These are phyloP conservation scores for Parthenolecanium corni DNA, from an alignment of 2,888 invertebrate species.

Conservation along the genomic window DNA sequence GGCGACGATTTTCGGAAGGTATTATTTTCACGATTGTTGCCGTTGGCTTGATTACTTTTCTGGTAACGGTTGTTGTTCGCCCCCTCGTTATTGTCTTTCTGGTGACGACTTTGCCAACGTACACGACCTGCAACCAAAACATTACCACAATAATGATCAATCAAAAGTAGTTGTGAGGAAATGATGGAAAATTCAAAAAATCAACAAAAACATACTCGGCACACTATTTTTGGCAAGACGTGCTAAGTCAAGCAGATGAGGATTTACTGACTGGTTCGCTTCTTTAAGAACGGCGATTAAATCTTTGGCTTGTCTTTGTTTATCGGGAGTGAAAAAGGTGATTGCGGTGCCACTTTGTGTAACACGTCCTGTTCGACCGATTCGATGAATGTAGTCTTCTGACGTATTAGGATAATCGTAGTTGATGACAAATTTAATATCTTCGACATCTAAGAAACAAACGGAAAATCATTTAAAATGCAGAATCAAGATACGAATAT, in stretches of 20 bases:
- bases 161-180: not conserved
- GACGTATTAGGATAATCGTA: slow-evolving; percentile 95
- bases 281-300: slow-evolving; percentile 82
- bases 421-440: slow-evolving; percentile 81
- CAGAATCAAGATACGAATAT: no score
- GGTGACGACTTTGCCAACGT: slow-evolving; percentile 26
- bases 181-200: not conserved
- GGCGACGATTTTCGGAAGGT: not conserved
- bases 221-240: slow-evolving; percentile 27
- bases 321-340: slow-evolving; percentile 87
- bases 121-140: slow-evolving; percentile 13
- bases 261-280: slow-evolving; percentile 80
- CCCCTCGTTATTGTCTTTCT: slow-evolving; percentile 9
- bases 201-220: slow-evolving; percentile 10
- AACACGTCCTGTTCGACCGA: slow-evolving; percentile 55
- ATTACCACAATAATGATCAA: not conserved
- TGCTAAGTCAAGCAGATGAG: slow-evolving; percentile 48
- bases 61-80: slow-evolving; percentile 8
- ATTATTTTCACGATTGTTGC: not conserved
- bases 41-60: not conserved
- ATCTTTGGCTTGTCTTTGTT: slow-evolving; percentile 83
- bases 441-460: slow-evolving; percentile 49
- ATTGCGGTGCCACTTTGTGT: slow-evolving; percentile 75
- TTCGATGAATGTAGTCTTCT: slow-evolving; percentile 92
- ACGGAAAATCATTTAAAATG: not conserved